A percentile compares a stretch with the other conserved stretches of the same genome.
Evolutionary conservation across 2,797 vertebrate species (phyloP).

Genomic region (Orientallactaga sibirica): DNA sequence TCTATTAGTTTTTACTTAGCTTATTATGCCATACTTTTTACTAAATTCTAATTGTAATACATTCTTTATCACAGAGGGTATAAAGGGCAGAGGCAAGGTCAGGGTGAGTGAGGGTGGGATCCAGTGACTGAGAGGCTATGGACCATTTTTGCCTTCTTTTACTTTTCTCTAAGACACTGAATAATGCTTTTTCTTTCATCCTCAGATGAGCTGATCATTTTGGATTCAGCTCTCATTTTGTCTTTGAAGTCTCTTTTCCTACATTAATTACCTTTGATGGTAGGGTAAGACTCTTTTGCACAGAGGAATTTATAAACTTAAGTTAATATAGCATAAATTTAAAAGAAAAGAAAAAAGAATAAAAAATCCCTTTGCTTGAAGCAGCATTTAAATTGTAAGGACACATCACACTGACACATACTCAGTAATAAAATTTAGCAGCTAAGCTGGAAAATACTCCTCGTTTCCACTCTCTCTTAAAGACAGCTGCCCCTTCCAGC

Average conservation of each 20-base stretch:
- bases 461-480: neutral
- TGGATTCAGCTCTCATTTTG: slow-evolving; percentile 80
- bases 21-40: slow-evolving; percentile 19
- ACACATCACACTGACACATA: slow-evolving; percentile 83
- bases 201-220: slow-evolving; percentile 74
- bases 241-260: slow-evolving; percentile 88
- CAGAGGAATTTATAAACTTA: slow-evolving; percentile 83
- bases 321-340: slow-evolving; percentile 86
- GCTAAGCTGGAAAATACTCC: slow-evolving; percentile 79
- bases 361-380: slow-evolving; percentile 79
- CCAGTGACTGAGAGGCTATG: neutral
- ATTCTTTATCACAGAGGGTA: slow-evolving; percentile 10
- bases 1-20: slow-evolving; percentile 58
- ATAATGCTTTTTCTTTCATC: slow-evolving; percentile 80
- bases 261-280: slow-evolving; percentile 88
- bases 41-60: slow-evolving; percentile 50
- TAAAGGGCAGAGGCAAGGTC: slow-evolving; percentile 28
- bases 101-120: neutral
- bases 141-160: slow-evolving; percentile 66
- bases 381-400: slow-evolving; percentile 85
- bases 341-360: slow-evolving; percentile 69
- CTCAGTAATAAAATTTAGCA: slow-evolving; percentile 86
- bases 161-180: slow-evolving; percentile 59
- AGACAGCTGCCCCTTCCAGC: slow-evolving; percentile 85
- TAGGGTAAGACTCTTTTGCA: slow-evolving; percentile 80